Evolutionary conservation across 2,113 vertebrate genomes (phyloP).

Genomic region (Engraulis encrasicolus): DNA sequence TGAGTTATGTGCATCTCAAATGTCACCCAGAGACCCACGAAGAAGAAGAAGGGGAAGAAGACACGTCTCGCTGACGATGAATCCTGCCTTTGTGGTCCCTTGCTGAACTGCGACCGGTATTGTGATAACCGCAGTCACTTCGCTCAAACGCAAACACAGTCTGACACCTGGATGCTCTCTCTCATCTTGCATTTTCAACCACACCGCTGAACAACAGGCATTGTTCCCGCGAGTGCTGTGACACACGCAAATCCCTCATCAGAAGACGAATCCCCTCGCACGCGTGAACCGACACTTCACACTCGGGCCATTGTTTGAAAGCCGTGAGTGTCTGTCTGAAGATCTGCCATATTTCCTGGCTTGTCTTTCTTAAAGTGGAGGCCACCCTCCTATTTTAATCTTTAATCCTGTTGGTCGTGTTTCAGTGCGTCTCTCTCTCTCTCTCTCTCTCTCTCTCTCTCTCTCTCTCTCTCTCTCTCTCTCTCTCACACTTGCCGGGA

Average conservation of each 20-base stretch:
- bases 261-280: neutral
- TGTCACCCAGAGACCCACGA: neutral
- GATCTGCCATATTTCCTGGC: neutral
- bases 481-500: neutral
- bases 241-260: neutral
- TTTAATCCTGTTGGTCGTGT: neutral
- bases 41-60: no score
- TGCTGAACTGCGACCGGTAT: conserved; percentile 2
- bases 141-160: neutral
- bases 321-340: neutral
- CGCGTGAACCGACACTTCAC: neutral
- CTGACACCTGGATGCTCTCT: neutral
- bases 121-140: conserved; percentile 47
- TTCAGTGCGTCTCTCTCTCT: no score
- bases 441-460: no score
- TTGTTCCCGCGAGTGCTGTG: neutral
- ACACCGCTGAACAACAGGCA: neutral
- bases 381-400: no score
- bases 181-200: neutral
- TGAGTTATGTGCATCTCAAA: neutral
- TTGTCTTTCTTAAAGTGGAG: neutral
- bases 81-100: conserved; percentile 2
- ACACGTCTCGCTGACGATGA: neutral
- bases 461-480: no score
- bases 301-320: neutral